phyloP scores from a whole-genome alignment of 2,113 vertebrate species.

The Paedocypris sp. region DNA sequence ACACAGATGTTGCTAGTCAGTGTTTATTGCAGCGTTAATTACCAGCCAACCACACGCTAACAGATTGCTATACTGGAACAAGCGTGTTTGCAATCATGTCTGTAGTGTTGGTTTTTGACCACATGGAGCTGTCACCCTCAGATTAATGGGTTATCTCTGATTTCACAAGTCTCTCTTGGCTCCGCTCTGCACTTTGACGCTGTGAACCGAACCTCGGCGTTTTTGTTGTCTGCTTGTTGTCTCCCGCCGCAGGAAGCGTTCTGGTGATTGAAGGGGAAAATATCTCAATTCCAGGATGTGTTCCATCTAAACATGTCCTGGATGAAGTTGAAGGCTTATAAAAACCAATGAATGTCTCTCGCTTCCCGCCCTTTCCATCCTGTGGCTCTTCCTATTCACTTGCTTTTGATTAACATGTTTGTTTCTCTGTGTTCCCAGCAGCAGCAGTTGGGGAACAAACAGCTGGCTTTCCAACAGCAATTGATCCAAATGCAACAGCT shows the following conservation, averaged over 20 bases:
- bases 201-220: neutral
- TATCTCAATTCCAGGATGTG: conserved; percentile 34
- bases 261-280: conserved; percentile 28
- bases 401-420: neutral
- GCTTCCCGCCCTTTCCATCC: conserved; percentile 27
- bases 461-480: conserved; percentile 99
- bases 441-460: conserved; percentile 88
- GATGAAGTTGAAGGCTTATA: conserved; percentile 22
- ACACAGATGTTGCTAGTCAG: conserved; percentile 26
- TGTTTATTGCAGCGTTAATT: conserved; percentile 34
- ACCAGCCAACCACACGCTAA: conserved; percentile 18
- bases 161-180: neutral
- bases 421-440: conserved; percentile 18
- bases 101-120: conserved; percentile 9
- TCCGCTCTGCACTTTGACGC: neutral
- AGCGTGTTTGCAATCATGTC: conserved; percentile 5
- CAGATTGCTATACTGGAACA: conserved; percentile 24
- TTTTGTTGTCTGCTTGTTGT: conserved; percentile 16
- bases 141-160: conserved; percentile 21
- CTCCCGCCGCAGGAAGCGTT: conserved; percentile 24
- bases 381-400: neutral
- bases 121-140: conserved; percentile 22
- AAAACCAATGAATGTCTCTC: conserved; percentile 29
- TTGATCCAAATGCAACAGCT: conserved; percentile 98
- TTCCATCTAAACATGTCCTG: conserved; percentile 29